A percentile compares a stretch with the other conserved stretches of the same genome.
Conservation (phyloP, 1,140 invertebrate genomes). For the Drosophila ananassae region DNA sequence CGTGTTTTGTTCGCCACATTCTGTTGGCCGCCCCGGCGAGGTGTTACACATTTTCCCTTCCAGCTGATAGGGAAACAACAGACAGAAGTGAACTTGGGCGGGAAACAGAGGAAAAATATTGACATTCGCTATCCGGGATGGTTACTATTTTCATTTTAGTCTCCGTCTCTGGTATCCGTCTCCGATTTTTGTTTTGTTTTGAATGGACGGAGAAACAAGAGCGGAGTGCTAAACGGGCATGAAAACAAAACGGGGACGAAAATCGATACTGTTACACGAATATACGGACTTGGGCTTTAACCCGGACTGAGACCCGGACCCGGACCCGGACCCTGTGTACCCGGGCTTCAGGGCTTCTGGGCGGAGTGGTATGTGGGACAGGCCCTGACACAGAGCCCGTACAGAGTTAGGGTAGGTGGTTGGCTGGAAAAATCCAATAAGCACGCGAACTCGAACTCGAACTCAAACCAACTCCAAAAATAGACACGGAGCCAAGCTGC, state of each 20-base stretch:
- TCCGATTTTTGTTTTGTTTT: conserved; percentile 58
- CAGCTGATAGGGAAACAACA: conserved; percentile 39
- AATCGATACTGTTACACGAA: conserved; percentile 65
- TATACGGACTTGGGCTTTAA: conserved; percentile 23
- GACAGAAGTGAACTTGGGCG: conserved; percentile 51
- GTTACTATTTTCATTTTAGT: conserved; percentile 34
- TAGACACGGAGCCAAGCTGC: conserved; percentile 65
- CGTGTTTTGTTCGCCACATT: conserved; percentile 50
- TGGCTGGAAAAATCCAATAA: conserved; percentile 61
- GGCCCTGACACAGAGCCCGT: conserved; percentile 42
- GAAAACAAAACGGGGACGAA: conserved; percentile 54
- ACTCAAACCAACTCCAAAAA: conserved; percentile 69
- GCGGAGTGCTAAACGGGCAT: conserved; percentile 37
- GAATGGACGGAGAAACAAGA: conserved; percentile 41
- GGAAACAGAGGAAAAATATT: conserved; percentile 39
- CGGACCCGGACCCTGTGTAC: conserved; percentile 4
- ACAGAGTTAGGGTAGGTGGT: not conserved
- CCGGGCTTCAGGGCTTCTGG: not conserved
- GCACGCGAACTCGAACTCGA: conserved; percentile 62
- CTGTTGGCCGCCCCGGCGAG: conserved; percentile 1
- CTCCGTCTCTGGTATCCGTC: conserved; percentile 7
- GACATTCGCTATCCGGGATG: conserved; percentile 43
- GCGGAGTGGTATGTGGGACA: conserved; percentile 55
- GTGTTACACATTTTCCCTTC: conserved; percentile 19
- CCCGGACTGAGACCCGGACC: conserved; percentile 11